Evolutionary conservation across 2,113 vertebrate genomes (phyloP), one percentile per base, ranked within the genome.

Genomic region (Odobenus rosmarus): DNA sequence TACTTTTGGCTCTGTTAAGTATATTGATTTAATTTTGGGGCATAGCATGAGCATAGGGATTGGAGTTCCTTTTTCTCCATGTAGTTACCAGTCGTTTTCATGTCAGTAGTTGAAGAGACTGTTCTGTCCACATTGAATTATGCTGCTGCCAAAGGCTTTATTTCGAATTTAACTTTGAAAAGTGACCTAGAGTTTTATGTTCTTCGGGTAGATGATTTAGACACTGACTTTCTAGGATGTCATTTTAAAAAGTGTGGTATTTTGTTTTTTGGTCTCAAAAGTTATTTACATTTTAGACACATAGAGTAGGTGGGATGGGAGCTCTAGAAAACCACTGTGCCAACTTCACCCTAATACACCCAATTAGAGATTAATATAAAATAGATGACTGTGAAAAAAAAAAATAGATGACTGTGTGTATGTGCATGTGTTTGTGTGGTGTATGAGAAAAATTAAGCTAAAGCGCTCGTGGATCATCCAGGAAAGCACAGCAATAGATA

Each of bases 91-190:
- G 14, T 74, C 74, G 42, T 84, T 76, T 95, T 42, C 49, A 36
- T 21, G 36, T 31, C 23, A 21, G 61, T 90, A 83, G 10, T 57
- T 55, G 28, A 28, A 46, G 84, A 64, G 42, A 64, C 11, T 36
- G 4, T 89, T 64, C 7, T 31, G 28, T 8, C 49, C 23, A 8
- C 36, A 51, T 67, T 67, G 15, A 71, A 81, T 94, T 94, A 49
- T 36, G 39, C 77, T 86, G 51, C 4, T 71, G 39, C 49, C 57
- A 94, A 74, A 46, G 59, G 12, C 28, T 84, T 90, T 46, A 57
- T 55, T 84, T 89, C 89, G 49, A 33, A 49, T 83, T 89, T 89
- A 33, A 57, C n/a, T 39, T 83, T 88, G 59, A 82, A 82, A 87
- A 88, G 12, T 92, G n/a, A 72, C 53, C 42, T 82, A 71, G 24